Evolutionary conservation across 2,797 vertebrate genomes (phyloP).

Genomic region (Sitta carolinensis): DNA sequence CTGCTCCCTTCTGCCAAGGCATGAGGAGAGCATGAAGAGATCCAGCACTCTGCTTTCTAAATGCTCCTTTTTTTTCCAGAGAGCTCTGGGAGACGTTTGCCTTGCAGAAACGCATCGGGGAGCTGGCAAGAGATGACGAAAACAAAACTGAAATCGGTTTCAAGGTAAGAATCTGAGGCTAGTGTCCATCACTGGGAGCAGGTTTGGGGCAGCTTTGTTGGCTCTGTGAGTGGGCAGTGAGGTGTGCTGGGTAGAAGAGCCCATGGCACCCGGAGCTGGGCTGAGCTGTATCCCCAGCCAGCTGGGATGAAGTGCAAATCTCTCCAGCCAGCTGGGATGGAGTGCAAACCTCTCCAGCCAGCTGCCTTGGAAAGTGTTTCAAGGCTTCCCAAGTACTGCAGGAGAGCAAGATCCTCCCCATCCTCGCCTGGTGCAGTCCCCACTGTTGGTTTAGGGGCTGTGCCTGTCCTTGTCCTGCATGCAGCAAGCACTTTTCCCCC

Average conservation of each 20-base stretch:
- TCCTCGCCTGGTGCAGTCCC: not conserved
- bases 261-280: not conserved
- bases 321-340: not conserved
- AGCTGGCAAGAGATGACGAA: not conserved
- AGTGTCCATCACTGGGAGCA: not conserved
- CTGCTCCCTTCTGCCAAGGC: conserved; percentile 15
- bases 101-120: rapidly evolving
- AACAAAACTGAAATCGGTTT: not conserved
- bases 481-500: not conserved
- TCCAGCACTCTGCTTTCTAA: not conserved
- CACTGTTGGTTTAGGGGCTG: not conserved
- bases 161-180: not conserved
- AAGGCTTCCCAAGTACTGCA: not conserved
- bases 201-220: not conserved
- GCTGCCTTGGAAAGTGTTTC: not conserved
- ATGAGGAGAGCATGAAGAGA: not conserved
- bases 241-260: not conserved
- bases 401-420: not conserved
- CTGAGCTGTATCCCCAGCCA: not conserved
- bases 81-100: not conserved
- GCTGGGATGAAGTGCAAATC: not conserved
- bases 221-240: not conserved
- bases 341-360: not conserved
- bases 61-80: not conserved
- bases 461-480: rapidly evolving